Conservation (phyloP, 2,113 vertebrate genomes). For the Brachionichthys hirsutus region DNA sequence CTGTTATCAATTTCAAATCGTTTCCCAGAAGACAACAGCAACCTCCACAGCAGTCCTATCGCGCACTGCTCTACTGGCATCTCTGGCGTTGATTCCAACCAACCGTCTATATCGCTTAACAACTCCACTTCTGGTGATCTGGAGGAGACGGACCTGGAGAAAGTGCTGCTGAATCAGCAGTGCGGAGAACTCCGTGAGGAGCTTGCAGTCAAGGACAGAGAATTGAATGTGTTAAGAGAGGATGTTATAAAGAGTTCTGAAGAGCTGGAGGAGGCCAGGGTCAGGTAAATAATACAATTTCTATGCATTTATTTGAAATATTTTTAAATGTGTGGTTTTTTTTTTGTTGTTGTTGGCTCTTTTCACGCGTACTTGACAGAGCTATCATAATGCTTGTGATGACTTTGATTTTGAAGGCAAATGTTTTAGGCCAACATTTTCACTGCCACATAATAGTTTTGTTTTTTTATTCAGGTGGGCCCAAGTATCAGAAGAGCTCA, state of each 20-base stretch:
- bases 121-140: constrained; percentile 19
- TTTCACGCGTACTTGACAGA: no score
- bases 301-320: no score
- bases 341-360: no score
- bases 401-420: no score
- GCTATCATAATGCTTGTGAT: no score
- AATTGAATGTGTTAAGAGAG: constrained; percentile 65
- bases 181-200: constrained; percentile 73
- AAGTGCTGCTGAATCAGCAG: constrained; percentile 66
- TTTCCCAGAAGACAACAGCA: constrained; percentile 20
- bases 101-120: constrained; percentile 15
- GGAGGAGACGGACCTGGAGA: constrained; percentile 57
- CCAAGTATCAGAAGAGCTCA: constrained; percentile 73
- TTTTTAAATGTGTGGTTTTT: no score
- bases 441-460: no score
- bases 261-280: constrained; percentile 71
- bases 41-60: not conserved
- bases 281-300: constrained; percentile 61
- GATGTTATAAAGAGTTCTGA: constrained; percentile 66
- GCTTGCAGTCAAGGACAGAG: constrained; percentile 69
- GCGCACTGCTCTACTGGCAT: not conserved
- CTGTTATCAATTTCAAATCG: constrained; percentile 59
- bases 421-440: no score
- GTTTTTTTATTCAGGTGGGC: constrained; percentile 57
- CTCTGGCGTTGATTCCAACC: not conserved